Evolutionary conservation across 2,888 invertebrate species (phyloP), one percentile per base, ranked within the genome.

Genomic region (Acrobasis suavella): DNA sequence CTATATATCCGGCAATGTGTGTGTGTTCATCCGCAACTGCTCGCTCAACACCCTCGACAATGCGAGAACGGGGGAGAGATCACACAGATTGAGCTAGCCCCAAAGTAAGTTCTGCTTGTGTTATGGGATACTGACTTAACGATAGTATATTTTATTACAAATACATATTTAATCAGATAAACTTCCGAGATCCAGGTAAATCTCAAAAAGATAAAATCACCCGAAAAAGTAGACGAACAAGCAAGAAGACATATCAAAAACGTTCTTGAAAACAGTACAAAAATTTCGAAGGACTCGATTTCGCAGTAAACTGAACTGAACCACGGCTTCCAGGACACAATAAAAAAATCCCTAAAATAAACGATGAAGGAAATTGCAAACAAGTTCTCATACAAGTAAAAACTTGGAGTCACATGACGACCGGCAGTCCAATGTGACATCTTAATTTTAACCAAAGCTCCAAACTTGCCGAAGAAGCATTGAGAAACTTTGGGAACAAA

Each of bases 401-500:
- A 32, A 17, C 42, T 46, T n/a, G 12, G 17, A 42, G 16, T 39
- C 56, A 56, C 56, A 56, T 42, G 56, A 12, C 15, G 5, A 39
- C 42, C 17, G 9, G 14, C 9, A 14, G 42, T 17, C 22, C 56
- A 22, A 55, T 42, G 42, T 42, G 56, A 42, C 56, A 56, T 22
- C 56, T 56, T 56, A 42, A 42, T 56, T 46, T 56, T 56, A 56
- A 50, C 42, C 55, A 14, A 42, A 17, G 10, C 32, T 32, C 7
- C 39, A 17, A 60, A 60, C 49, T 46, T 50, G 14, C 50, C 42
- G 1, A 56, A 56, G 56, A 56, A 42, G 39, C 39, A 39, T 17
- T 56, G 39, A 17, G 12, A 56, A 56, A 56, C 42, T 56, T 56
- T 46, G 17, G 14, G n/a, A 56, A 56, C 42, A 42, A 56, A 6